phyloP scores from a whole-genome alignment of 2,113 vertebrate genomes.

The Festucalex cinctus region DNA sequence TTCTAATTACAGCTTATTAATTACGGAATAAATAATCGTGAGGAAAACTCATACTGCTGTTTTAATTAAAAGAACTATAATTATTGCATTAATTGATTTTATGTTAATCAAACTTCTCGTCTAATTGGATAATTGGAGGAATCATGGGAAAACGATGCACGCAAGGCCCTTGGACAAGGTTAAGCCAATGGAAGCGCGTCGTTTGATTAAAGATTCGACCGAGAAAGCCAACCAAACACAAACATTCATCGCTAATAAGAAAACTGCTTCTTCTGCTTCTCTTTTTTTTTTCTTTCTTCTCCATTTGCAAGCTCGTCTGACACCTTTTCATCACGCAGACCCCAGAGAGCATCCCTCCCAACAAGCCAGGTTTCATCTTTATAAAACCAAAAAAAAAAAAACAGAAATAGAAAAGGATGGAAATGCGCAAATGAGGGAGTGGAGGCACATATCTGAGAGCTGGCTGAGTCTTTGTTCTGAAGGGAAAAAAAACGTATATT shows the following conservation, averaged over 20 bases:
- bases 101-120: conserved; percentile 75
- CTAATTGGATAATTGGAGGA: conserved; percentile 48
- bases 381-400: conserved; percentile 24
- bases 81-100: conserved; percentile 80
- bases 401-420: conserved; percentile 38
- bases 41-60: conserved; percentile 65
- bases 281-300: conserved; percentile 32
- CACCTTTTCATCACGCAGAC: conserved; percentile 35
- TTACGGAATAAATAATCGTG: conserved; percentile 76
- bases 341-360: conserved; percentile 28
- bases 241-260: conserved; percentile 15
- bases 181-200: not conserved
- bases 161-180: conserved; percentile 49
- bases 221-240: conserved; percentile 21
- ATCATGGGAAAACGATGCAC: conserved; percentile 53
- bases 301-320: conserved; percentile 50
- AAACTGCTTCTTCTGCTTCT: not conserved
- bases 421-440: conserved; percentile 48
- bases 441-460: conserved; percentile 60
- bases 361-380: conserved; percentile 30
- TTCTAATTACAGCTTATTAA: conserved; percentile 76
- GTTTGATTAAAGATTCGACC: conserved; percentile 28
- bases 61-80: conserved; percentile 77
- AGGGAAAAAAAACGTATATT: conserved; percentile 28
- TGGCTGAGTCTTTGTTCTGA: conserved; percentile 66